Percentiles rank a stretch among this genome's conserved stretches.
These are phyloP conservation scores for Siderastrea siderea DNA, from an alignment of 92 coral and sea anemone species.

Conservation along the genomic window DNA sequence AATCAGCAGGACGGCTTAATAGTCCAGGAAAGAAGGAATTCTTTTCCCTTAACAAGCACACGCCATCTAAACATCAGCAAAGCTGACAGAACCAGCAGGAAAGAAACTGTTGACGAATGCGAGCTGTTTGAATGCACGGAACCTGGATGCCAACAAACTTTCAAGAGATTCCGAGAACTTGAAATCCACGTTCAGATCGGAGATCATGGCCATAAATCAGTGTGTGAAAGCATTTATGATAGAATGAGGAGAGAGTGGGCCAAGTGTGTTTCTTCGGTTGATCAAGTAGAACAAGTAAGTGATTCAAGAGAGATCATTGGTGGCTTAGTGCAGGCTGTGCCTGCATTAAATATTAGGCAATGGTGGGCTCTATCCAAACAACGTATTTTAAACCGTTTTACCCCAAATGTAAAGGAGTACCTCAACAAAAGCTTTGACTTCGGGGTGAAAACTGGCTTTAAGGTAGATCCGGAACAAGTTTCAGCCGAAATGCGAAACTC, in stretches of 20 bases:
- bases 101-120: background rate
- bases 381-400: constrained; percentile 24
- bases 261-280: constrained; percentile 44
- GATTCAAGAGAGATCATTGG: too few relatives aligned
- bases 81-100: background rate
- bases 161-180: constrained; percentile 26
- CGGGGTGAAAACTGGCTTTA: background rate
- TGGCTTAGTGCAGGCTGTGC: too few relatives aligned
- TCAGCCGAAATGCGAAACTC: background rate
- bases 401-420: constrained; percentile 1
- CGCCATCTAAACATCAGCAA: background rate
- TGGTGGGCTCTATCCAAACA: constrained; percentile 40
- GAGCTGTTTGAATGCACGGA: background rate
- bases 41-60: background rate
- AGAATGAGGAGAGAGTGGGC: constrained; percentile 57
- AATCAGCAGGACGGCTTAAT: background rate
- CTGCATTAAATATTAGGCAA: constrained; percentile 12
- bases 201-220: constrained; percentile 6
- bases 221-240: constrained; percentile 33
- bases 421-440: background rate
- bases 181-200: constrained; percentile 44
- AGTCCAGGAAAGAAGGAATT: background rate
- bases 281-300: background rate
- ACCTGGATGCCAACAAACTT: constrained; percentile 31
- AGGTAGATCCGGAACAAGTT: constrained; percentile 1